These are phyloP conservation scores for Callipepla squamata DNA, from an alignment of 2,113 vertebrate species.

Conservation along the genomic window DNA sequence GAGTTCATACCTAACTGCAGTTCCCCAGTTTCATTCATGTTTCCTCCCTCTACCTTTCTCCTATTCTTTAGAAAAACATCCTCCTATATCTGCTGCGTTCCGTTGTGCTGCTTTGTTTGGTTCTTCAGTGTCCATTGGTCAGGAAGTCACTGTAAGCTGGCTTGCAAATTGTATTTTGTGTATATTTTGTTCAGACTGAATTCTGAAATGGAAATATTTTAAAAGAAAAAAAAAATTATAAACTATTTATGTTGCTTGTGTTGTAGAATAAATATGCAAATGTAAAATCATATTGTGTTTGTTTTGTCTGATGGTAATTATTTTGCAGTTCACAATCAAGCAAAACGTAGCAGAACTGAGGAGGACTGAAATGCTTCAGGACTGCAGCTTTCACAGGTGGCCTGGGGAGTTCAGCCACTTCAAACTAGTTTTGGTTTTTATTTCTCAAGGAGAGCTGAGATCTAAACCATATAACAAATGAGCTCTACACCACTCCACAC, in stretches of 20 bases:
- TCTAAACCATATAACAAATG: background rate
- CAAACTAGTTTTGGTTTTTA: background rate
- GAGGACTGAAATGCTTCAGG: background rate
- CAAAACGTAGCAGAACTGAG: background rate
- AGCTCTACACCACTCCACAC: background rate
- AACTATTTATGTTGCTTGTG: conserved; percentile 85
- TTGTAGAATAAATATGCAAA: conserved; percentile 86
- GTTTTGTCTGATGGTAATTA: conserved; percentile 19
- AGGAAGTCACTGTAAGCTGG: conserved; percentile 71
- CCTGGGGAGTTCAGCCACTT: background rate
- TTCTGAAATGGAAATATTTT: conserved; percentile 84
- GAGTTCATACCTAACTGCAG: background rate
- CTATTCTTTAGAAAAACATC: conserved; percentile 39
- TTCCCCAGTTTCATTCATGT: background rate
- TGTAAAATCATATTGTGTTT: conserved; percentile 46
- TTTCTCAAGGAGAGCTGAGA: background rate
- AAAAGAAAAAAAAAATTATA: conserved; percentile 74
- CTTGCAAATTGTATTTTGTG: conserved; percentile 82
- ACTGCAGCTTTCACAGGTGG: background rate
- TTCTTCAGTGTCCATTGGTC: conserved; percentile 69
- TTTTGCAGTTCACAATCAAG: background rate
- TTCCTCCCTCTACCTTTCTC: conserved; percentile 6
- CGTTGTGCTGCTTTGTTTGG: conserved; percentile 65
- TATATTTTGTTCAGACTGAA: conserved; percentile 81
- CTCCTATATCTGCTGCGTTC: background rate